phyloP scores from a whole-genome alignment of 2,113 vertebrate genomes.

The Rana temporaria region DNA sequence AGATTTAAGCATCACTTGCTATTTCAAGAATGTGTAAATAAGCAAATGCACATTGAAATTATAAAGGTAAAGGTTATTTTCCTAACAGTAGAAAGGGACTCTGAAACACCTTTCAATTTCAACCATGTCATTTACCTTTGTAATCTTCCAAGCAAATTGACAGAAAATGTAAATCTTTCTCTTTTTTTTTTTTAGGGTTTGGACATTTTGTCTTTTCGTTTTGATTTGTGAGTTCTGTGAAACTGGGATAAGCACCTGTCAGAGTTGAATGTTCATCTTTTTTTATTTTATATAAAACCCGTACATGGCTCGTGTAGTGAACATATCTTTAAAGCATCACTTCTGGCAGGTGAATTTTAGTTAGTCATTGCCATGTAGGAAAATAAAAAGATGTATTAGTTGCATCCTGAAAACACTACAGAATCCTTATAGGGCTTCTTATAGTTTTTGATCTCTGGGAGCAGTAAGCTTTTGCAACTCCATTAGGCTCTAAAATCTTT shows the following conservation, averaged over 20 bases:
- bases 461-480: constrained; percentile 37
- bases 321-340: constrained; percentile 27
- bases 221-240: neutral
- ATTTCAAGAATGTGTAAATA: too few relatives aligned
- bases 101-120: too few relatives aligned
- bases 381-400: constrained; percentile 29
- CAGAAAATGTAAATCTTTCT: neutral
- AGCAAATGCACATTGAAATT: too few relatives aligned
- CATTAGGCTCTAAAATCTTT: constrained; percentile 36
- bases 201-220: neutral
- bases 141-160: too few relatives aligned
- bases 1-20: too few relatives aligned
- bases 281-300: constrained; percentile 17
- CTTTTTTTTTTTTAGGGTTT: neutral
- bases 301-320: neutral
- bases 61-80: too few relatives aligned
- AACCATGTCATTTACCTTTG: too few relatives aligned
- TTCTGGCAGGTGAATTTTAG: constrained; percentile 33
- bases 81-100: too few relatives aligned
- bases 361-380: constrained; percentile 6
- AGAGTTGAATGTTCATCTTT: constrained; percentile 2
- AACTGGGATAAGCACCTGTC: constrained; percentile 27
- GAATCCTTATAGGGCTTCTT: constrained; percentile 12
- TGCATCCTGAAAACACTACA: constrained; percentile 34
- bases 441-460: constrained; percentile 39